A percentile compares a stretch with the other conserved stretches of the same genome.
phyloP scores from a whole-genome alignment of 2,888 invertebrate genomes.

The Scaptomyza flava region DNA sequence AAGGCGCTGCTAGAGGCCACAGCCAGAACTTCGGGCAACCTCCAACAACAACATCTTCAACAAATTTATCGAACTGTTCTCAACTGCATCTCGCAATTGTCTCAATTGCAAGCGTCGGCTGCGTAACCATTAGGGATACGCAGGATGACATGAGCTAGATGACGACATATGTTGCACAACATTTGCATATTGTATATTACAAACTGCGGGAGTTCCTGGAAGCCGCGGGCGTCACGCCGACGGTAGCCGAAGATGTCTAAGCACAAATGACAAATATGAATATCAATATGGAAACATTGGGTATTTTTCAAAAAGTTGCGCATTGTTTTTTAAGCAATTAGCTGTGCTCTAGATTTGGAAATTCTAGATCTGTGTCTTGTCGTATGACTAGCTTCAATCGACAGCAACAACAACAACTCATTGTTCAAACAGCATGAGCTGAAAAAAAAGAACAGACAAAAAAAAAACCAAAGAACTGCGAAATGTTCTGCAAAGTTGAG shows the following conservation, averaged over 20 bases:
- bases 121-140: slow-evolving; percentile 30
- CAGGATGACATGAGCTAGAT: slow-evolving; percentile 31
- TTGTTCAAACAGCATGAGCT: slow-evolving; percentile 66
- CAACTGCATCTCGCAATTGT: slow-evolving; percentile 34
- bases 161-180: slow-evolving; percentile 68
- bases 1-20: slow-evolving; percentile 32
- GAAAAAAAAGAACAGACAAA: slow-evolving; percentile 34
- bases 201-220: slow-evolving; percentile 35
- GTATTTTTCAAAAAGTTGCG: slow-evolving; percentile 8
- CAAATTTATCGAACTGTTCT: slow-evolving; percentile 11
- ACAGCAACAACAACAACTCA: slow-evolving; percentile 30
- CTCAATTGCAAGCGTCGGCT: slow-evolving; percentile 34
- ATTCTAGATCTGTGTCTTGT: slow-evolving; percentile 24
- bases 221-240: slow-evolving; percentile 41
- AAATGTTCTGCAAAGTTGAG: slow-evolving; percentile 46
- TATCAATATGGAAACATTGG: slow-evolving; percentile 58
- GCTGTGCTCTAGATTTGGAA: slow-evolving; percentile 55
- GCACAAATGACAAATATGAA: slow-evolving; percentile 65
- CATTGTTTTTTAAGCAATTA: slow-evolving; percentile 49
- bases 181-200: slow-evolving; percentile 65
- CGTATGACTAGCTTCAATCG: slow-evolving; percentile 18
- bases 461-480: slow-evolving; percentile 43
- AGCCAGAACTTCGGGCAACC: slow-evolving; percentile 11
- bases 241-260: slow-evolving; percentile 56
- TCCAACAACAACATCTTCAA: slow-evolving; percentile 3